Conservation (phyloP, 2,797 vertebrate genomes). For the Myotis findleyi region DNA sequence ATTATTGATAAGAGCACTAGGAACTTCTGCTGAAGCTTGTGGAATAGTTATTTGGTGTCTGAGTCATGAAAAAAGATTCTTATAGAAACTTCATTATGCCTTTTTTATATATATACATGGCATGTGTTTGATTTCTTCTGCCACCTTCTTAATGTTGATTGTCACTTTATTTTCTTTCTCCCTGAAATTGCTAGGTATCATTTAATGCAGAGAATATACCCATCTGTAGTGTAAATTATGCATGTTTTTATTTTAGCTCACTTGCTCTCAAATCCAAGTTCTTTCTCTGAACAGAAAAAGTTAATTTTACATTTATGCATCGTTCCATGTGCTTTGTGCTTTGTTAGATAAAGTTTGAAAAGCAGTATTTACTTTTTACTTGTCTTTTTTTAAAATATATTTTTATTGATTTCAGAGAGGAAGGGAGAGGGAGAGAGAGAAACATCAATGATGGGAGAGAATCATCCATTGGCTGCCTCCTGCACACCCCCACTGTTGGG, state of each 20-base stretch:
- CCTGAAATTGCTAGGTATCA: conserved; percentile 80
- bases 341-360: conserved; percentile 77
- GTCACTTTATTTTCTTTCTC: conserved; percentile 76
- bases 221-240: conserved; percentile 81
- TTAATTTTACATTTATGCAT: conserved; percentile 77
- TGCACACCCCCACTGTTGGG: no score
- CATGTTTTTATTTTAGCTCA: conserved; percentile 76
- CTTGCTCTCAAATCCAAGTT: conserved; percentile 75
- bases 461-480: no score
- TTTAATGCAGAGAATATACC: conserved; percentile 73
- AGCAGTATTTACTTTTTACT: conserved; percentile 50
- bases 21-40: conserved; percentile 66
- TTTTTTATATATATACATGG: conserved; percentile 61
- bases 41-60: conserved; percentile 69
- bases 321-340: conserved; percentile 77
- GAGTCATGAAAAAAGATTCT: conserved; percentile 62
- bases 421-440: no score
- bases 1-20: conserved; percentile 66
- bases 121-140: conserved; percentile 74
- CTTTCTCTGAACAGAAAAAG: conserved; percentile 76
- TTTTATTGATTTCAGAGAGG: no score
- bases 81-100: conserved; percentile 55
- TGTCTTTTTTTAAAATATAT: conserved; percentile 33
- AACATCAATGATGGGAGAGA: no score
- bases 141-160: conserved; percentile 84